Base-by-base conservation (phyloP, 2,797 vertebrate species). In the Alcedo atthis region DNA sequence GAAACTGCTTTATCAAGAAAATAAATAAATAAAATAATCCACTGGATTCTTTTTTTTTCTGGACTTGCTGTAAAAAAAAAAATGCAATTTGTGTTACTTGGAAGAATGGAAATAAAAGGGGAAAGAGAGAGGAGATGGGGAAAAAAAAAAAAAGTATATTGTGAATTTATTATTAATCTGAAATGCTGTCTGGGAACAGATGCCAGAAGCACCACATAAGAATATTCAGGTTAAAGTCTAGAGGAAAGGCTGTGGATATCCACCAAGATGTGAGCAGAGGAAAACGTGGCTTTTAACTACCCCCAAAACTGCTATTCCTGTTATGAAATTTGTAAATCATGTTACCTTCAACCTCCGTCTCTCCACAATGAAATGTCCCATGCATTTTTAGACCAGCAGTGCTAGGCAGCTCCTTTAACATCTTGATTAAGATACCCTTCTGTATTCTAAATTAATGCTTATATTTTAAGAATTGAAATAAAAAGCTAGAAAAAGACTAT, bases 391-490 rank as follows among this genome's bases (percentile, higher is more conserved):
- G 57, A 54, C 8, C n/a, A 42, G 11, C 33, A 17, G 15, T 67
- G 35, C 15, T 33, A 59, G 26, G 51, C 26, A 77, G 10, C 21
- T 91, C 68, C 35, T 70, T n/a, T 46, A 42, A 18, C 25, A 51
- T 32, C 46, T 12, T 12, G 24, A 59, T n/a, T 82, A 48, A 76
- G 21, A 9, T 43, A 67, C 26, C 3, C 7, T 67, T 61, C 54
- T 22, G 8, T 33, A 59, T 58, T 54, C 28, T 32, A 96, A 91
- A 87, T 30, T 66, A 84, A 32, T 62, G 15, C 42, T 92, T 86
- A 3, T 16, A 33, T 90, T 93, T 90, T 45, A 77, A 93, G 59
- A 92, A 89, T 5, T 67, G 53, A 73, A 93, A 76, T 75, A 93
- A 54, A 49, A 51, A 48, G 9, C 42, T 46, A 8, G 67, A 57